Evolutionary conservation across 2,797 vertebrate species (phyloP), one percentile per base, ranked within the genome.

Genomic region (Apogon hyalosoma): DNA sequence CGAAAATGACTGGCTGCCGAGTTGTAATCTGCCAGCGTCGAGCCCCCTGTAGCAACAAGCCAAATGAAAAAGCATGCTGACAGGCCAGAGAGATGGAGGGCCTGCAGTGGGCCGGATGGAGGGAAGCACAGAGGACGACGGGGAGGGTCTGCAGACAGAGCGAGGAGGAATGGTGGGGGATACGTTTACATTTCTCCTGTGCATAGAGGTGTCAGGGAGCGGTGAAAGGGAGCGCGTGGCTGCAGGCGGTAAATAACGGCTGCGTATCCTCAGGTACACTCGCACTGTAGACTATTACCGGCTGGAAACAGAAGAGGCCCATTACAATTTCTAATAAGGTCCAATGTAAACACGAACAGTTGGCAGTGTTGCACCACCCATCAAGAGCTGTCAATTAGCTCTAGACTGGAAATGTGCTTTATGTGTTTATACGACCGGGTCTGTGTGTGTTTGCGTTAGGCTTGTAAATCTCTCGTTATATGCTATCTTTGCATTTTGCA

Each of bases 1-100:
- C 87, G 90, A 95, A 96, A 94, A 94, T 89, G 92, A 96, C 92
- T 92, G 91, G 94, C 93, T 95, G 94, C 92, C 90, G 93, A 82
- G 90, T 92, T 96, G 95, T 93, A 91, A 96, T 94, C 94, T 95
- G 94, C 94, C 93, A 93, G 93, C 82, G 82, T 77, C 69, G 62
- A 93, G 92, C 90, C 93, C 92, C 93, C 93, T 94, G 92, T 93
- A 94, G 92, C 93, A 94, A 93, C 91, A 91, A 75, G 86, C 91
- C 92, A 85, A 91, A 94, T 94, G 93, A 94, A 94, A 94, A 92
- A 92, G 80, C 87, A 86, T 5, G 75, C 92, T 93, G 93, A 93
- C 94, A 90, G 69, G 70, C 84, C 69, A 19, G 78, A 84, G 80
- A 92, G 92, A 93, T 86, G 70, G 73, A 94, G 89, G 87, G 91